These are phyloP conservation scores for Apistogramma diplotaenia DNA, from an alignment of 2,113 vertebrate species.

Conservation along the genomic window DNA sequence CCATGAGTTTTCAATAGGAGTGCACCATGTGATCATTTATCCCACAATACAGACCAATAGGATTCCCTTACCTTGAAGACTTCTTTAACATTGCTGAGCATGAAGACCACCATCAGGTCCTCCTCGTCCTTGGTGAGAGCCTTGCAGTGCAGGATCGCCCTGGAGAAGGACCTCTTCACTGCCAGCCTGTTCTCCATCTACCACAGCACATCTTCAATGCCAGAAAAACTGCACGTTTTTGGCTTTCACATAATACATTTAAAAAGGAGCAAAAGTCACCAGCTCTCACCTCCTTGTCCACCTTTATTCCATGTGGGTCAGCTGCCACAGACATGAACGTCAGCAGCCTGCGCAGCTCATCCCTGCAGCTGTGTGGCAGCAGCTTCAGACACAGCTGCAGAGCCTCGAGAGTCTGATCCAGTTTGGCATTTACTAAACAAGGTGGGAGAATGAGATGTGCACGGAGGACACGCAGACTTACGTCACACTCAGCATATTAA, in stretches of 20 bases:
- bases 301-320: constrained; percentile 78
- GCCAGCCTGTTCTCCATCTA: constrained; percentile 89
- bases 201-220: background rate
- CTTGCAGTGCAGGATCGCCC: constrained; percentile 86
- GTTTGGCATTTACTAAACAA: constrained; percentile 85
- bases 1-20: no score
- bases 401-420: constrained; percentile 84
- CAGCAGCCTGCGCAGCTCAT: constrained; percentile 88
- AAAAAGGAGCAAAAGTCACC: background rate
- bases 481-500: background rate
- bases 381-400: constrained; percentile 92
- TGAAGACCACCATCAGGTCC: constrained; percentile 90
- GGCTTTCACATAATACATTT: no score
- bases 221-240: background rate
- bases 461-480: background rate
- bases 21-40: no score
- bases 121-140: constrained; percentile 86
- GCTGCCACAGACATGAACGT: constrained; percentile 89
- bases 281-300: constrained; percentile 85
- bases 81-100: constrained; percentile 89
- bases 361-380: constrained; percentile 80
- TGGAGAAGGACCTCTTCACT: constrained; percentile 88
- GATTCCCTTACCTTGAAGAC: constrained; percentile 85
- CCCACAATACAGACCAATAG: background rate
- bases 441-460: background rate